phyloP scores from a whole-genome alignment of 1,140 invertebrate species.

The Sipha flava region DNA sequence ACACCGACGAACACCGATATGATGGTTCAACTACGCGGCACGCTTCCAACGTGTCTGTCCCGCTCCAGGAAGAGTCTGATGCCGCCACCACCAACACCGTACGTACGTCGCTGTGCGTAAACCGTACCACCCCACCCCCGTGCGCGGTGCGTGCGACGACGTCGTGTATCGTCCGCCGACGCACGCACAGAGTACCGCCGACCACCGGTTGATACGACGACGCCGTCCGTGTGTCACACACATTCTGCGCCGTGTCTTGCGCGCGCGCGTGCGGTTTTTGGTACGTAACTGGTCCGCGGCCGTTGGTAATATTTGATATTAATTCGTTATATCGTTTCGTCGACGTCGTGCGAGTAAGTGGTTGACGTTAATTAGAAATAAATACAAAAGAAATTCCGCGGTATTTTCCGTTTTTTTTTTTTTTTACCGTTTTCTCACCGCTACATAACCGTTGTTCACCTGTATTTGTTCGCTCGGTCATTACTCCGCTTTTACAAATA shows the following conservation, averaged over 20 bases:
- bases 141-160: neutral
- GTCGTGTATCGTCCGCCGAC: neutral
- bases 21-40: too few species aligned
- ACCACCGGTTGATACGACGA: constrained; percentile 13
- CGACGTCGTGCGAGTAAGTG: neutral
- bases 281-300: neutral
- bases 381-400: neutral
- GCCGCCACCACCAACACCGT: too few species aligned
- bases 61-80: too few species aligned
- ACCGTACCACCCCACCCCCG: neutral
- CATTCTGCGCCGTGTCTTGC: neutral
- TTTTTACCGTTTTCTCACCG: neutral
- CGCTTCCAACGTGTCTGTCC: too few species aligned
- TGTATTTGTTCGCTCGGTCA: neutral
- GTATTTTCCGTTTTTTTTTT: neutral
- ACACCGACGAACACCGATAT: too few species aligned
- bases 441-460: too few species aligned
- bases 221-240: neutral
- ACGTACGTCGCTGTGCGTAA: too few species aligned
- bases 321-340: too few species aligned
- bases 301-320: too few species aligned
- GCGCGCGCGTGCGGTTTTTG: neutral
- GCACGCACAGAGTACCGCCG: neutral
- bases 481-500: neutral
- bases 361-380: neutral